Base-by-base conservation (phyloP, 1,140 invertebrate genomes). In the Asobara japonica region DNA sequence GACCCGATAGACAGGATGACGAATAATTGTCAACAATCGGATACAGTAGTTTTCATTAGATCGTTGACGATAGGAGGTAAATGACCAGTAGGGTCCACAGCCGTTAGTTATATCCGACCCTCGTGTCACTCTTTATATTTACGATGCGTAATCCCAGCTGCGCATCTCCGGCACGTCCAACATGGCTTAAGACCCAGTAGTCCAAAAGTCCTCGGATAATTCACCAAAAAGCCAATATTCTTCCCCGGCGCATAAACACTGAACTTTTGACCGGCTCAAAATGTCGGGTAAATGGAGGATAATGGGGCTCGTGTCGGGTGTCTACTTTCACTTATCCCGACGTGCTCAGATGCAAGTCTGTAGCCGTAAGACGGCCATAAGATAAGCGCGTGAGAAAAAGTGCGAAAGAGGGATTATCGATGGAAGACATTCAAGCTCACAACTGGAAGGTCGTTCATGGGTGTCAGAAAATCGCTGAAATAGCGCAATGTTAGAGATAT, bases 51-150 rank as follows among this genome's bases (percentile, higher is more conserved):
- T 27, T 56, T 56, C 13, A 56, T 56, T 25, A 27, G 25, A 56
- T 45, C 13, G 18, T 45, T 16, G 18, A 45, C 41, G 41, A 56
- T 27, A 56, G 22, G 51, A 56, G 51, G 51, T 56, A 56, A 56
- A 56, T 25, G 51, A 56, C 51, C 51, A 56, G 51, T 56, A 10
- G 51, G 51, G 51, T 56, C 51, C 18, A 56, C 13, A 25, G 25
- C 41, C 18, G 41, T 45, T 7, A 56, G 51, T 6, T 13, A 56
- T 56, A 27, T 18, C 18, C 18, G 22, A 10, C 22, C 22, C 51
- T 25, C 20, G 22, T 56, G 25, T 62, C 60, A 62, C 3, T 62
- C 60, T 62, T 62, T 31, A 62, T 62, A 62, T 62, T 62, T 62
- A 62, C 60, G 60, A 62, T 30, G n/a, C 31, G 60, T 62, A 62